These are phyloP conservation scores for Vireo griseus DNA, from an alignment of 2,797 vertebrate genomes.

Conservation along the genomic window DNA sequence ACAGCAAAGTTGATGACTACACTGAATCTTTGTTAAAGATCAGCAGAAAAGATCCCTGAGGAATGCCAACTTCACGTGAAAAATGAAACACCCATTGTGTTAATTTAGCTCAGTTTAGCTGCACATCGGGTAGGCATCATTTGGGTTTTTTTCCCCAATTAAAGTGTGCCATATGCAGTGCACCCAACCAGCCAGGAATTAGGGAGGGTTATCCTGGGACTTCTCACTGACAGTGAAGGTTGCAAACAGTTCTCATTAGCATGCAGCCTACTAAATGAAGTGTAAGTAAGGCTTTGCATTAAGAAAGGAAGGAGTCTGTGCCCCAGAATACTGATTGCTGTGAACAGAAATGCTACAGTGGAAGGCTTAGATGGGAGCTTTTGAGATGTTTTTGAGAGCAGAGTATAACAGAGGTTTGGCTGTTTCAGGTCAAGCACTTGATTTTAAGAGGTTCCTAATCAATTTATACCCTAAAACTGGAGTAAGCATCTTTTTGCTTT, in stretches of 20 bases:
- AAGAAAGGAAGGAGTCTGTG: background rate
- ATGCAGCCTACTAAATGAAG: slow-evolving; percentile 27
- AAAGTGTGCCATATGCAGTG: background rate
- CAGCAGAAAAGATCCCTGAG: background rate
- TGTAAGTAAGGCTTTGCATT: slow-evolving; percentile 1
- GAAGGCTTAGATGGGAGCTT: background rate
- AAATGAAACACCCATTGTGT: background rate
- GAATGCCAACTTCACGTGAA: background rate
- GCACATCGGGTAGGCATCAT: background rate
- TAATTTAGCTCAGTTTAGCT: slow-evolving; percentile 22
- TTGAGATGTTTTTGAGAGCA: background rate
- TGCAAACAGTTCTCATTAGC: slow-evolving; percentile 43
- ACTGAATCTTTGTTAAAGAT: background rate
- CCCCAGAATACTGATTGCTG: slow-evolving; percentile 33
- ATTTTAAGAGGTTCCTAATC: background rate
- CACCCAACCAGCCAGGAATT: background rate
- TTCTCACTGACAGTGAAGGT: background rate
- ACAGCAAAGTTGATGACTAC: background rate
- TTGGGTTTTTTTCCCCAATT: background rate
- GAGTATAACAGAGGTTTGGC: background rate
- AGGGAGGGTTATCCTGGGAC: background rate
- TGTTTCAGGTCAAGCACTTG: background rate
- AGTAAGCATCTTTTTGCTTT: background rate
- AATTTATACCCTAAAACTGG: background rate
- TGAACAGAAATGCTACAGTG: background rate